Conservation (phyloP, 2,888 invertebrate species). For the Synergus gifuensis region DNA sequence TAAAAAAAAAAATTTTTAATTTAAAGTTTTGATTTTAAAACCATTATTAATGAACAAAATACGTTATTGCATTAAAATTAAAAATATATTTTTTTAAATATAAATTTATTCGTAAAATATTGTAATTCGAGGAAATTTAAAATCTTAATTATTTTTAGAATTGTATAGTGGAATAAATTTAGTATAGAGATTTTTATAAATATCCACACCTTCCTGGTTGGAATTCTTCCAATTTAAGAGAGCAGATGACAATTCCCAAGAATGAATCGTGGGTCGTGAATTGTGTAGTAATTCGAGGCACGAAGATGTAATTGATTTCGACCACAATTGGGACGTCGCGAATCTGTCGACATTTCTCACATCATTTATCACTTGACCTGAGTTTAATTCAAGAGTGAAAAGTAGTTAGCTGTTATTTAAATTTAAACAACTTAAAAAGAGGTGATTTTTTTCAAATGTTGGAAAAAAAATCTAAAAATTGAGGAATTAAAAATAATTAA, state of each 20-base stretch:
- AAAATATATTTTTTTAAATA: neutral
- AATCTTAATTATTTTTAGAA: neutral
- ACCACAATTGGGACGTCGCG: neutral
- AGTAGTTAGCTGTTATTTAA: neutral
- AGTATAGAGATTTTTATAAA: slow-evolving; percentile 9
- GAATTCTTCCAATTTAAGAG: slow-evolving; percentile 7
- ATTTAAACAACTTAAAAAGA: neutral
- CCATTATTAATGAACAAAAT: neutral
- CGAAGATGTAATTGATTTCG: neutral
- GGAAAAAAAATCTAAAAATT: neutral
- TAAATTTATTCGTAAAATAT: neutral
- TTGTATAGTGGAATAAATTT: neutral
- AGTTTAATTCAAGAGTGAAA: neutral
- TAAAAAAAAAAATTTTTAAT: neutral
- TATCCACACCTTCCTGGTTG: neutral
- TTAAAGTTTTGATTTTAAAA: neutral
- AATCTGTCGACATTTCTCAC: neutral
- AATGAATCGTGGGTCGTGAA: neutral
- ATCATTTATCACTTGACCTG: slow-evolving; percentile 25
- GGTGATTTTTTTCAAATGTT: neutral
- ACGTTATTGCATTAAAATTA: neutral
- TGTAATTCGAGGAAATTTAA: neutral
- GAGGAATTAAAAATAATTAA: neutral
- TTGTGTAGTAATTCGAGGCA: neutral
- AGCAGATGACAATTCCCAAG: neutral